phyloP scores from a whole-genome alignment of 2,113 vertebrate genomes.

The Coturnix japonica region DNA sequence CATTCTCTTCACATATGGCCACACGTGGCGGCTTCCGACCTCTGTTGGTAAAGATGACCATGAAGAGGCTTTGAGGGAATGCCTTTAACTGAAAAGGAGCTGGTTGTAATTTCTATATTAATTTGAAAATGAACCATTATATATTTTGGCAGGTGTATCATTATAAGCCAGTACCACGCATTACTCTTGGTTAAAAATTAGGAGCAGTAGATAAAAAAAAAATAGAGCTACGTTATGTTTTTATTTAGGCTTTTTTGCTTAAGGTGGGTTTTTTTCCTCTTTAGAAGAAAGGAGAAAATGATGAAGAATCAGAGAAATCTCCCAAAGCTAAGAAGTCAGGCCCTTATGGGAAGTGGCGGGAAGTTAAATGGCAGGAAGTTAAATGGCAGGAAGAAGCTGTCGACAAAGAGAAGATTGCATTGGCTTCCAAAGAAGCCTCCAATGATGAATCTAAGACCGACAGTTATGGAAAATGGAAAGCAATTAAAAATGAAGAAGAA shows the following conservation, averaged over 20 bases:
- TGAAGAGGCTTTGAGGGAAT: not conserved
- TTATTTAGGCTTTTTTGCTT: constrained; percentile 69
- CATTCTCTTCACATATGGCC: no score
- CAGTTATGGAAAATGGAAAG: constrained; percentile 89
- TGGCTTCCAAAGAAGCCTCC: constrained; percentile 60
- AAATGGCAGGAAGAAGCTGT: constrained; percentile 37
- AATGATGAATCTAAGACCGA: constrained; percentile 65
- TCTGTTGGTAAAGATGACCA: not conserved
- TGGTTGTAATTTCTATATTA: not conserved
- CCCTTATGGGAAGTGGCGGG: constrained; percentile 90
- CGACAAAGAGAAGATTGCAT: constrained; percentile 32
- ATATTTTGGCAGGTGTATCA: not conserved
- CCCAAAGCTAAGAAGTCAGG: constrained; percentile 72
- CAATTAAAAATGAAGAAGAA: constrained; percentile 67
- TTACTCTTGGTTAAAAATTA: constrained; percentile 15
- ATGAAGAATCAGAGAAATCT: constrained; percentile 62
- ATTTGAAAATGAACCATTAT: not conserved
- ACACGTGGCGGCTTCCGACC: not conserved
- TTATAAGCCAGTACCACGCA: not conserved
- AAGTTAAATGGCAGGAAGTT: constrained; percentile 69
- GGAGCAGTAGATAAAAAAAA: constrained; percentile 3
- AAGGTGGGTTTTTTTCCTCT: constrained; percentile 66
- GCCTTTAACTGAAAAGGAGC: not conserved
- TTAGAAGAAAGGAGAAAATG: constrained; percentile 73
- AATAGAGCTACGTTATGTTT: constrained; percentile 66